Evolutionary conservation across 2,888 invertebrate species (phyloP).

Genomic region (Rhopalosiphum nymphaeae): DNA sequence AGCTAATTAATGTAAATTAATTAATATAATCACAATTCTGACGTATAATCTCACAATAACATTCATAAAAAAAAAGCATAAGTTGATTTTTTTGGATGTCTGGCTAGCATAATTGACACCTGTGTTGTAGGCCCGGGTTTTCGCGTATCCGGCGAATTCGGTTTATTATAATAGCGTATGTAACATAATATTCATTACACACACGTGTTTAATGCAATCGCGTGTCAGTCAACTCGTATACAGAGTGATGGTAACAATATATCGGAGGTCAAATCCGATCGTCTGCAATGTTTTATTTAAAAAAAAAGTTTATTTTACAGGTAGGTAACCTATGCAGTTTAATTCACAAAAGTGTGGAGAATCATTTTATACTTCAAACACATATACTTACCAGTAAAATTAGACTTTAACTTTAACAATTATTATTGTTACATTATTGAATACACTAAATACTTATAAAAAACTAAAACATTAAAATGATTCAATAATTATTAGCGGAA

Average conservation of each 20-base stretch:
- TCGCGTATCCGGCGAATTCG: background rate
- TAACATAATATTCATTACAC: background rate
- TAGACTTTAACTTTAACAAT: background rate
- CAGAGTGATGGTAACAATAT: background rate
- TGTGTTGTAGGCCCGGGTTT: background rate
- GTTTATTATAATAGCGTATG: background rate
- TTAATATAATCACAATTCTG: background rate
- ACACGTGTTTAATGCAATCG: background rate
- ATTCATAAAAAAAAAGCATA: background rate
- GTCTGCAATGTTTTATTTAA: background rate
- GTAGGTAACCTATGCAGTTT: background rate
- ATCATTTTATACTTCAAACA: background rate
- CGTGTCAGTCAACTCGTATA: background rate
- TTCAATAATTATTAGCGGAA: background rate
- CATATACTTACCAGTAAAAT: background rate
- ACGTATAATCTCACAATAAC: background rate
- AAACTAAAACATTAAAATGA: background rate
- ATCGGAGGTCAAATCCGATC: background rate
- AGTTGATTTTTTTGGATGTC: background rate
- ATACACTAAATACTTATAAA: background rate
- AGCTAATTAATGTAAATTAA: background rate
- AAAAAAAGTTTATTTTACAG: background rate
- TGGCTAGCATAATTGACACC: background rate
- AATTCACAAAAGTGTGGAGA: background rate
- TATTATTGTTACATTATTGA: background rate